Evolutionary conservation across 2,888 invertebrate species (phyloP).

Genomic region (Micropterix aruncella): DNA sequence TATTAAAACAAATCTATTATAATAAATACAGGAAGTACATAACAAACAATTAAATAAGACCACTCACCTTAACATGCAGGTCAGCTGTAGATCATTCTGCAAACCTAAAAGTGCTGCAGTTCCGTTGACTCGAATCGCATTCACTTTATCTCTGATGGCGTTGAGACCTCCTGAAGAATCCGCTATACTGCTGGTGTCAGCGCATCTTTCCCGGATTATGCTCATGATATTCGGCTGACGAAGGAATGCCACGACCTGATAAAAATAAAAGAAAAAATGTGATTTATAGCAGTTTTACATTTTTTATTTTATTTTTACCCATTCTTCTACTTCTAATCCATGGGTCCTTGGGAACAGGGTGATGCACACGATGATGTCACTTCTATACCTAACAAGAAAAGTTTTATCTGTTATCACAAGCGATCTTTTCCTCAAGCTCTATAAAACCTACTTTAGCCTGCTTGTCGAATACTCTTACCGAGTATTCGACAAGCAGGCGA

Average conservation of each 20-base stretch:
- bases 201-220: conserved; percentile 71
- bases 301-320: background rate
- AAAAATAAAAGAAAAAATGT: conserved; percentile 1
- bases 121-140: conserved; percentile 81
- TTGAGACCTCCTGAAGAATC: conserved; percentile 36
- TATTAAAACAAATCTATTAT: no score
- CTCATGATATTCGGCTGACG: conserved; percentile 90
- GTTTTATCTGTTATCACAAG: no score
- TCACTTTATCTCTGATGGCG: conserved; percentile 73
- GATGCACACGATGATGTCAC: no score
- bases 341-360: background rate
- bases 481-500: no score
- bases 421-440: no score
- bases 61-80: conserved; percentile 77
- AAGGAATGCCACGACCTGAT: conserved; percentile 81
- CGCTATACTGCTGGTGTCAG: conserved; percentile 40
- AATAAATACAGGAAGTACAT: no score
- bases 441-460: no score
- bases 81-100: conserved; percentile 88
- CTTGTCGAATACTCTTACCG: no score
- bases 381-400: no score
- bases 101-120: conserved; percentile 69
- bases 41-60: conserved; percentile 4
- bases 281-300: conserved; percentile 2
- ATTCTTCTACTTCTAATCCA: conserved; percentile 1